Conservation (phyloP, 1,140 invertebrate genomes). For the Acromyrmex charruanus region DNA sequence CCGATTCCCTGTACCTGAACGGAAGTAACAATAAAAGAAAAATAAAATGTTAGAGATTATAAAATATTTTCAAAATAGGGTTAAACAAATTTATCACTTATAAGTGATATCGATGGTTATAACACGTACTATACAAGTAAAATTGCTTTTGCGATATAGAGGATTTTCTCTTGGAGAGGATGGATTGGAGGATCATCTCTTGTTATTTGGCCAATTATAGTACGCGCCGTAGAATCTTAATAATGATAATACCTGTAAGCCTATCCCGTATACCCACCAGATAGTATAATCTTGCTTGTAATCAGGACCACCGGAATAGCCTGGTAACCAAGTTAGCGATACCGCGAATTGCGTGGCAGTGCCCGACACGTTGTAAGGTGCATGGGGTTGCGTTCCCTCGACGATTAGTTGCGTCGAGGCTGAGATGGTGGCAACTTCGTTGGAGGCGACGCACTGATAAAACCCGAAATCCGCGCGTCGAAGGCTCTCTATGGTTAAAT, state of each 20-base stretch:
- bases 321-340: conserved; percentile 96
- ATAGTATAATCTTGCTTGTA: conserved; percentile 98
- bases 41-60: not conserved
- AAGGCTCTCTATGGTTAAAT: conserved; percentile 96
- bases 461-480: conserved; percentile 96
- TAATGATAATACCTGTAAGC: conserved; percentile 15
- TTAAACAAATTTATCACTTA: not conserved
- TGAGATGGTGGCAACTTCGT: conserved; percentile 97
- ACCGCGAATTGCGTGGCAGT: conserved; percentile 95
- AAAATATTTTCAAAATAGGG: not conserved
- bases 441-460: conserved; percentile 97
- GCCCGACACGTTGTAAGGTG: conserved; percentile 97
- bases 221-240: not conserved
- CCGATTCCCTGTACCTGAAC: conserved; percentile 92
- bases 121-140: not conserved
- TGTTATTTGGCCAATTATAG: not conserved
- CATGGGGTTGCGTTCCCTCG: conserved; percentile 98
- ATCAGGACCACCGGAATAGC: conserved; percentile 97
- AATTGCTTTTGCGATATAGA: not conserved
- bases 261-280: conserved; percentile 87
- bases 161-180: not conserved
- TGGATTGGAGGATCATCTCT: too few relatives aligned
- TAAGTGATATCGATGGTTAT: not conserved
- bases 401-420: conserved; percentile 96
- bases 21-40: not conserved